Percentiles rank a stretch among this genome's conserved stretches.
Conservation (phyloP, 2,113 vertebrate species). For the Macrotus californicus region DNA sequence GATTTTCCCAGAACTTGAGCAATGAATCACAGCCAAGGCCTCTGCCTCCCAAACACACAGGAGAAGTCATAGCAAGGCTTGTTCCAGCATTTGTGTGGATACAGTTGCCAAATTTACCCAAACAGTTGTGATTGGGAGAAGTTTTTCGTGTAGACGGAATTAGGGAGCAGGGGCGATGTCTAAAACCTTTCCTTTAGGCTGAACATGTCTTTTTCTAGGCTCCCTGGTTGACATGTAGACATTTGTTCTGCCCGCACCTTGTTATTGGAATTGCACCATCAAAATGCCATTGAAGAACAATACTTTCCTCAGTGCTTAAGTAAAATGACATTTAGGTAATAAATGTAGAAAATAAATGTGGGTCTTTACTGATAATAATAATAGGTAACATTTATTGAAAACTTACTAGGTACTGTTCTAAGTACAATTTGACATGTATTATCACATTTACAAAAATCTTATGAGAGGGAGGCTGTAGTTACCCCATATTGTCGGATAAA, state of each 20-base stretch:
- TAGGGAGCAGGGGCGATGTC: background rate
- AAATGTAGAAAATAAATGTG: background rate
- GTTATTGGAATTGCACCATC: background rate
- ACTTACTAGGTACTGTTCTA: background rate
- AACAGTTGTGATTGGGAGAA: background rate
- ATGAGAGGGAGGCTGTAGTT: background rate
- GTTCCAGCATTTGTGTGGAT: background rate
- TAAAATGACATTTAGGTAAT: slow-evolving; percentile 5
- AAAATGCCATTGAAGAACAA: background rate
- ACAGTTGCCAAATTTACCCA: background rate
- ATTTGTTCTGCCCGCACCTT: background rate
- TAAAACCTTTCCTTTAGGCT: background rate
- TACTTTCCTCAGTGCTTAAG: background rate
- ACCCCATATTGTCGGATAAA: background rate
- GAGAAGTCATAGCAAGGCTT: background rate
- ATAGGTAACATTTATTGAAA: background rate
- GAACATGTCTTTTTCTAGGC: background rate
- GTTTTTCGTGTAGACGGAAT: background rate
- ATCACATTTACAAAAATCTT: slow-evolving; percentile 4
- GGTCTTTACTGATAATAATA: background rate
- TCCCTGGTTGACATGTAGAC: background rate
- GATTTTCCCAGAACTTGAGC: background rate
- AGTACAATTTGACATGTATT: background rate
- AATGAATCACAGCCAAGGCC: background rate
- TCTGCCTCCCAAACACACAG: background rate